Evolutionary conservation across 2,888 invertebrate genomes (phyloP).

Genomic region (Melikaiella ostensackeni): DNA sequence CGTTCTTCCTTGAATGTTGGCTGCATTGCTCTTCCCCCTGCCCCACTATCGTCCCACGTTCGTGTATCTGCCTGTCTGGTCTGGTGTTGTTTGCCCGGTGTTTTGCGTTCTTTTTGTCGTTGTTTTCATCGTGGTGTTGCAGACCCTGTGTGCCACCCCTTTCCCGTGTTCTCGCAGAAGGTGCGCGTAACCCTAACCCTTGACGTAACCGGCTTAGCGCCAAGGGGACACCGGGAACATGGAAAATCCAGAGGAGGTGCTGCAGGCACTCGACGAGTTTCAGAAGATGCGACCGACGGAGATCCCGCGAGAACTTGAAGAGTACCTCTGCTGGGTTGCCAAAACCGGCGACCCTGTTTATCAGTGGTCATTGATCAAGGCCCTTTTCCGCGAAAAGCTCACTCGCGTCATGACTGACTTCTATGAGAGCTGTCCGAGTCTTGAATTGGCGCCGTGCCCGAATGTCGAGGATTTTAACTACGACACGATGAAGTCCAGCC

Average conservation of each 20-base stretch:
- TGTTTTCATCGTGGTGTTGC: constrained; percentile 23
- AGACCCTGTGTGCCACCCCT: not conserved
- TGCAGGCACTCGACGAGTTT: constrained; percentile 90
- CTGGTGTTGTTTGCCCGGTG: constrained; percentile 23
- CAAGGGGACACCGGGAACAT: constrained; percentile 73
- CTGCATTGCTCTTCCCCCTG: not conserved
- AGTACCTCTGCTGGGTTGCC: constrained; percentile 93
- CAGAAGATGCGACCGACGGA: constrained; percentile 88
- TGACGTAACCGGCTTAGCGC: constrained; percentile 3
- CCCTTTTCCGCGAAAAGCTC: constrained; percentile 92
- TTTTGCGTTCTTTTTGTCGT: constrained; percentile 25
- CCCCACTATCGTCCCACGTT: not conserved
- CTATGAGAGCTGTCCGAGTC: constrained; percentile 86
- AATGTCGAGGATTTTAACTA: constrained; percentile 95
- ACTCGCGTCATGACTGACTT: constrained; percentile 92
- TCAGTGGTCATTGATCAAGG: constrained; percentile 93
- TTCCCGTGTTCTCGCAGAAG: constrained; percentile 16
- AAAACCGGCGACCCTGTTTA: constrained; percentile 96
- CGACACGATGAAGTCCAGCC: constrained; percentile 90
- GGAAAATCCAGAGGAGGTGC: constrained; percentile 92
- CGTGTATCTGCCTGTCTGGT: not conserved
- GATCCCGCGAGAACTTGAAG: constrained; percentile 92
- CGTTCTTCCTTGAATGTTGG: not conserved
- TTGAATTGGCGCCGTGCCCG: constrained; percentile 91
- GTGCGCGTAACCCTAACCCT: not conserved